phyloP scores from a whole-genome alignment of 2,888 invertebrate species.

The Eupeodes latifasciatus region DNA sequence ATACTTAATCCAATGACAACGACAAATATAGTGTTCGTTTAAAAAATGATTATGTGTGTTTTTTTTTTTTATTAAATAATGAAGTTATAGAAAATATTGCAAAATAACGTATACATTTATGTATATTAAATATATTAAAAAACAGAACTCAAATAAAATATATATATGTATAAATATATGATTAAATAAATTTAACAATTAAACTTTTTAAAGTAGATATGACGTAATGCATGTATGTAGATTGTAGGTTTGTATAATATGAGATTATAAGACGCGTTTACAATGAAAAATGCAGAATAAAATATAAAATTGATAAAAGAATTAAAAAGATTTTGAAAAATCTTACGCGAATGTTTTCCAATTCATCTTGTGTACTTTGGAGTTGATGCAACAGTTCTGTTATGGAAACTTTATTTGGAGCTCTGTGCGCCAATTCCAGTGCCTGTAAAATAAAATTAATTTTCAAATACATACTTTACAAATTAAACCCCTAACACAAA shows the following conservation, averaged over 20 bases:
- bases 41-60: slow-evolving; percentile 33
- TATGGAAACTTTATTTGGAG: slow-evolving; percentile 89
- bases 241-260: background rate
- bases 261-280: slow-evolving; percentile 60
- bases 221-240: background rate
- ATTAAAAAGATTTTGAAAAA: slow-evolving; percentile 83
- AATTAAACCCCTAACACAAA: too few relatives aligned
- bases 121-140: slow-evolving; percentile 25
- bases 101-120: slow-evolving; percentile 22
- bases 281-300: slow-evolving; percentile 83
- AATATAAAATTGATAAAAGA: slow-evolving; percentile 83
- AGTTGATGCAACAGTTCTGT: slow-evolving; percentile 92
- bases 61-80: background rate
- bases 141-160: slow-evolving; percentile 14
- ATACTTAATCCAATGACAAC: slow-evolving; percentile 45
- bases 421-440: slow-evolving; percentile 86
- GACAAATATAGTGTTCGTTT: slow-evolving; percentile 34
- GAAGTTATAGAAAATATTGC: slow-evolving; percentile 27
- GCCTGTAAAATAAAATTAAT: slow-evolving; percentile 78
- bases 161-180: slow-evolving; percentile 17
- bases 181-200: slow-evolving; percentile 10
- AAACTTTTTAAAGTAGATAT: background rate
- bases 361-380: slow-evolving; percentile 93
- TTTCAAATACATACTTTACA: background rate
- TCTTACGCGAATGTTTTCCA: slow-evolving; percentile 94